A percentile compares a stretch with the other conserved stretches of the same genome.
Evolutionary conservation across 2,113 vertebrate species (phyloP).

Genomic region (Globicephala melas): DNA sequence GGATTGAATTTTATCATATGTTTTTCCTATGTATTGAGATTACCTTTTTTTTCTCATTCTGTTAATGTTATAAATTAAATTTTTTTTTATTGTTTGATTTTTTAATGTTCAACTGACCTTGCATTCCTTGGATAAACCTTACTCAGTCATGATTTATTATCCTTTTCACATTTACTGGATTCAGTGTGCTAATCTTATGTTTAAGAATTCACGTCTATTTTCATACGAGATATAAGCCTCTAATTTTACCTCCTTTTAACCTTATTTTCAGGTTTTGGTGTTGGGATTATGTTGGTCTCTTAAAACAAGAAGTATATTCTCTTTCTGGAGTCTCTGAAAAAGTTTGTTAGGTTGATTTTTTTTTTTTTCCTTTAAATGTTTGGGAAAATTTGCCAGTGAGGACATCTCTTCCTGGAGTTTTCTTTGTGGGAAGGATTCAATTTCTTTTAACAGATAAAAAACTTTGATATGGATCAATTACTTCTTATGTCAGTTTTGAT

Average conservation of each 20-base stretch:
- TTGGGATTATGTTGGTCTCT: neutral
- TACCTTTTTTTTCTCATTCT: neutral
- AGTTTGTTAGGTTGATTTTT: neutral
- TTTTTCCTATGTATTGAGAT: neutral
- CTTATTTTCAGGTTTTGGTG: neutral
- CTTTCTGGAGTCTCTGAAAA: neutral
- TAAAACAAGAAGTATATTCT: neutral
- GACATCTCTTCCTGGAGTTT: neutral
- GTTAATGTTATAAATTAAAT: neutral
- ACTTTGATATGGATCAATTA: neutral
- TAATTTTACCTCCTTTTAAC: neutral
- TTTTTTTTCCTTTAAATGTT: slow-evolving; percentile 3
- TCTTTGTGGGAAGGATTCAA: neutral
- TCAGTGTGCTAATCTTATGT: slow-evolving; percentile 11
- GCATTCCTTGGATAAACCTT: neutral
- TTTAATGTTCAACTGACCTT: neutral
- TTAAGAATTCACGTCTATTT: slow-evolving; percentile 5
- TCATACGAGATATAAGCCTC: neutral
- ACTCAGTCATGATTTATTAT: neutral
- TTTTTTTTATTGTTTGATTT: slow-evolving; percentile 13
- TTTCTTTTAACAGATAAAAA: neutral
- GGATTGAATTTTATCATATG: neutral
- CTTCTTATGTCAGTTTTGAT: neutral
- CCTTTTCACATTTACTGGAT: neutral
- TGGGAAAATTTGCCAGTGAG: neutral